Evolutionary conservation across 2,797 vertebrate genomes (phyloP), one percentile per base, ranked within the genome.

Genomic region (Eospalax fontanierii): DNA sequence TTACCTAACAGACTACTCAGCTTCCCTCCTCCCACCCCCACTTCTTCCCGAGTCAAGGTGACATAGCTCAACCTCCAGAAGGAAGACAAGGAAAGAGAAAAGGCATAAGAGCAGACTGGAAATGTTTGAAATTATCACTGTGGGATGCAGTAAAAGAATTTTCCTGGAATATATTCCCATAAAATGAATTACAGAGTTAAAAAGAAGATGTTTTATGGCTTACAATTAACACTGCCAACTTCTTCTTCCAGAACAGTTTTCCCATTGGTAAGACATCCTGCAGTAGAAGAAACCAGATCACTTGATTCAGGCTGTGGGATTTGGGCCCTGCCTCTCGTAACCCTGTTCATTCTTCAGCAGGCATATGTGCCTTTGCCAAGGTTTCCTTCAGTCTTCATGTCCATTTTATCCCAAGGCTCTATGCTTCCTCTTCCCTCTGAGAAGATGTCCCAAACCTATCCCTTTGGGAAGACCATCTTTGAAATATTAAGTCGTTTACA

Each of bases 171-270:
- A 30, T 54, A 50, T 70, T 96, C 57, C 76, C 73, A n/a, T 75
- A 87, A 90, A 74, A 91, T 61, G n/a, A 75, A 75, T 84, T 66
- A 66, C 61, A 81, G 71, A 93, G 76, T 92, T 96, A 93, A 92
- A 93, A 89, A 75, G 43, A 94, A 88, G 68, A 50, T 81, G 43
- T 59, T 94, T 91, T 87, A 94, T 86, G 61, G 10, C 63, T 89
- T 95, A 91, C n/a, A 4, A 18, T 87, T 94, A 91, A 15, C 24
- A 4, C 83, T 76, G 90, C 96, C 81, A 92, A 16, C 70, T 78
- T 90, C 66, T 68, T 81, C 65, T 91, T 89, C 57, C 68, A 61
- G 65, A 63, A 95, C 35, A 30, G 11, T 8, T 84, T 89, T 81
- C 28, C 71, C 76, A 46, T 89, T 87, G 93, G 95, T 71, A 14